Percentiles rank a stretch among this genome's conserved stretches.
These are phyloP conservation scores for Tenthredo scrophulariae DNA, from an alignment of 2,888 invertebrate species.

Conservation along the genomic window DNA sequence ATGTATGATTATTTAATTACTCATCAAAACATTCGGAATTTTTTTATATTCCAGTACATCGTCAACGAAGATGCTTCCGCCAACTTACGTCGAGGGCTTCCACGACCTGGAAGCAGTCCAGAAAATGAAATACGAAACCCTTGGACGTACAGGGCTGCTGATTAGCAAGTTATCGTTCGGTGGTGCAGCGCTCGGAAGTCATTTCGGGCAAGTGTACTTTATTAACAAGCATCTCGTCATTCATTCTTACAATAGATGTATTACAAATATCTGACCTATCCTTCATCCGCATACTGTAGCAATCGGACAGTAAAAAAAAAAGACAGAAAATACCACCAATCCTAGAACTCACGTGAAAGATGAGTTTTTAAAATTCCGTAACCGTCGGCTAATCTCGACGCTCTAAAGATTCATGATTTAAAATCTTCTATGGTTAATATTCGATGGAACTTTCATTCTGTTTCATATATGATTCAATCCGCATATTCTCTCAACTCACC, in stretches of 20 bases:
- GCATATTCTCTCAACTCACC: not conserved
- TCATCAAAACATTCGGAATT: not conserved
- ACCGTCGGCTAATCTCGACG: not conserved
- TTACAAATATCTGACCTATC: not conserved
- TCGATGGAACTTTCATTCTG: not conserved
- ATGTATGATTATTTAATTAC: not conserved
- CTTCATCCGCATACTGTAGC: not conserved
- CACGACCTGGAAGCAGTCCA: conserved; percentile 82
- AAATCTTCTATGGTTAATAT: not conserved
- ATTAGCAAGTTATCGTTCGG: conserved; percentile 88
- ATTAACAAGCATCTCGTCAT: not conserved
- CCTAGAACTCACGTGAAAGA: not conserved
- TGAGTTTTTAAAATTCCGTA: not conserved
- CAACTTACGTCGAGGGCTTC: conserved; percentile 83
- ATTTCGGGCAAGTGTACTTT: conserved; percentile 84
- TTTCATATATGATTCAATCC: not conserved
- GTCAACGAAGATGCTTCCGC: conserved; percentile 76
- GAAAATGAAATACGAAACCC: conserved; percentile 86
- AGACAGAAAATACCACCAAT: not conserved
- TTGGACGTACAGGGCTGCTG: conserved; percentile 87
- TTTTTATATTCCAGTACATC: not conserved
- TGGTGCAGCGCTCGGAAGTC: conserved; percentile 85
- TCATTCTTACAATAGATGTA: not conserved
- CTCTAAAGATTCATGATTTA: not conserved
- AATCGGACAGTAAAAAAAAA: not conserved